Percentiles rank a stretch among this genome's conserved stretches.
Evolutionary conservation across 2,797 vertebrate genomes (phyloP).

Genomic region (Sylvia borin): DNA sequence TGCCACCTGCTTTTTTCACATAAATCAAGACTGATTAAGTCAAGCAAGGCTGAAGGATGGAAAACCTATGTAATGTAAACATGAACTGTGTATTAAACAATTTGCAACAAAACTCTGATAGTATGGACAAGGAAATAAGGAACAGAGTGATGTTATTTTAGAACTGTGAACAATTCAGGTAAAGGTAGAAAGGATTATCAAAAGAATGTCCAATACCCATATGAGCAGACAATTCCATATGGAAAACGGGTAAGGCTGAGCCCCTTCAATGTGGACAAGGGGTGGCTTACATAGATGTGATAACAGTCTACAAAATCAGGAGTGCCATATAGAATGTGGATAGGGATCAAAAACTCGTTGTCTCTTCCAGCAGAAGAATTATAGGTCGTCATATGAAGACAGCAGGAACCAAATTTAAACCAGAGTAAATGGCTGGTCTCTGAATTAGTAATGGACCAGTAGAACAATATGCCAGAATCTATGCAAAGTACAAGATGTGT

Average conservation of each 20-base stretch:
- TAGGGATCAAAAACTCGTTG: neutral
- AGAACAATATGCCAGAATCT: neutral
- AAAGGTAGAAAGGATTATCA: neutral
- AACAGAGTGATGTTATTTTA: neutral
- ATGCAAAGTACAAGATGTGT: neutral
- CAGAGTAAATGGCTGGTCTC: neutral
- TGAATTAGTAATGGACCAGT: neutral
- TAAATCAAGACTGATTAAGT: neutral
- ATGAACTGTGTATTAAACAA: neutral
- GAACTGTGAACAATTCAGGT: neutral
- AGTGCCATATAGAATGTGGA: neutral
- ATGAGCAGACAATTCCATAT: neutral
- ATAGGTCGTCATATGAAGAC: neutral
- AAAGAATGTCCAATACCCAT: neutral
- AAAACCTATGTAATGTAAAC: neutral
- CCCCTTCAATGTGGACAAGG: neutral
- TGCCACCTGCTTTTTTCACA: neutral
- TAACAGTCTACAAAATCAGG: neutral
- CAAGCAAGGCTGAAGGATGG: neutral
- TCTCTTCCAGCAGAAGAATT: neutral
- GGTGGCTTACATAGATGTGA: neutral
- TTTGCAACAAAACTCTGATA: neutral
- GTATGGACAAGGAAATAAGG: neutral
- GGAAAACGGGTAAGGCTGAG: neutral
- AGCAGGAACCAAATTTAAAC: neutral